Evolutionary conservation across 1,140 invertebrate genomes (phyloP).

Genomic region (Zaprionus gabonicus): DNA sequence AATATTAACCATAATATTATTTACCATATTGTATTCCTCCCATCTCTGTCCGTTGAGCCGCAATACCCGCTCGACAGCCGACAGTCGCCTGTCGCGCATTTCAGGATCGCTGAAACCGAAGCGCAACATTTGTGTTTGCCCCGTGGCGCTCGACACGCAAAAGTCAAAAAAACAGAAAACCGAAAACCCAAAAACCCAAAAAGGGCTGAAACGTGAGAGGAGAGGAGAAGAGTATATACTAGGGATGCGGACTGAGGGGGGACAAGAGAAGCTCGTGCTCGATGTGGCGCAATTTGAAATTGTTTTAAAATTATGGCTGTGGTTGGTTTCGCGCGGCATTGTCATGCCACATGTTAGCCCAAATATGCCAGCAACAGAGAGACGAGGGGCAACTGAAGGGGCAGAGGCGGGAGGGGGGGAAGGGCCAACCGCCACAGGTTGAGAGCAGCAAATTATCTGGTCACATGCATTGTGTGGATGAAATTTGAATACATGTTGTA

Average conservation of each 20-base stretch:
- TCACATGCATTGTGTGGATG: conserved; percentile 31
- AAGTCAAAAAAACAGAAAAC: conserved; percentile 13
- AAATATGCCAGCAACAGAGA: conserved; percentile 58
- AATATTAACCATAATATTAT: too few species aligned
- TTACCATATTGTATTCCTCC: neutral
- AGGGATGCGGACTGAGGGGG: neutral
- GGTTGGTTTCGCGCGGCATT: conserved; percentile 26
- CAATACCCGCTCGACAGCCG: neutral
- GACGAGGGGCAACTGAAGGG: conserved; percentile 9
- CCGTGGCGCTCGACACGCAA: conserved; percentile 3
- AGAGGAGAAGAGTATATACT: neutral
- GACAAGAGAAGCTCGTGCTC: conserved; percentile 13
- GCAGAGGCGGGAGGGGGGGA: neutral
- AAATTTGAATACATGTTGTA: conserved; percentile 34
- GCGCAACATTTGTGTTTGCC: conserved; percentile 13
- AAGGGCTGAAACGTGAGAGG: conserved; percentile 1
- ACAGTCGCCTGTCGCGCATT: neutral
- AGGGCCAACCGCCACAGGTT: neutral
- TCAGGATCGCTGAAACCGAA: neutral
- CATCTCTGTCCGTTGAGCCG: neutral
- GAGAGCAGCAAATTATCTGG: conserved; percentile 30
- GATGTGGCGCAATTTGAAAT: conserved; percentile 57
- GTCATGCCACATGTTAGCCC: conserved; percentile 62
- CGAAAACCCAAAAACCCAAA: conserved; percentile 15
- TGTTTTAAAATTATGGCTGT: conserved; percentile 69